These are phyloP conservation scores for Mellivora capensis DNA, from an alignment of 2,113 vertebrate genomes.

Conservation along the genomic window DNA sequence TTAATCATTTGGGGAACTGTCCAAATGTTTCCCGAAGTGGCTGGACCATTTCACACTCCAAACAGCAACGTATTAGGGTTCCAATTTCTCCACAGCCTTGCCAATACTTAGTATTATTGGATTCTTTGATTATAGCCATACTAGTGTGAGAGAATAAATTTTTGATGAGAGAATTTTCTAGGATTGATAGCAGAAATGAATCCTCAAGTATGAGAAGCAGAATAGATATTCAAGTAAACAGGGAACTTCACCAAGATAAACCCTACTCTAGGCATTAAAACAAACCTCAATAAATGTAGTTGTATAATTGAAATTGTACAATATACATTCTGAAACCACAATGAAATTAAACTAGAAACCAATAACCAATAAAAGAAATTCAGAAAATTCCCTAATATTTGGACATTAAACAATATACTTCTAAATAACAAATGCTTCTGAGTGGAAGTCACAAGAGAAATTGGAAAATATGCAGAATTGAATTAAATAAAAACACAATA, in stretches of 20 bases:
- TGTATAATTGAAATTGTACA: not conserved
- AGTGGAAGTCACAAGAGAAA: not conserved
- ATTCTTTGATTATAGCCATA: not conserved
- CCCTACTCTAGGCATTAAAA: not conserved
- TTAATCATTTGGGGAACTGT: not conserved
- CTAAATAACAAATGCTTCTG: not conserved
- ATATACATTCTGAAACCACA: not conserved
- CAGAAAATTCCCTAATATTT: slow-evolving; percentile 14
- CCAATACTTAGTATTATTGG: not conserved
- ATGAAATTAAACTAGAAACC: not conserved
- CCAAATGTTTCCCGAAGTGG: not conserved
- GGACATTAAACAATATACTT: not conserved
- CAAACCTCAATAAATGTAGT: not conserved
- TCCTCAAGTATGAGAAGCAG: not conserved
- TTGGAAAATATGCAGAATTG: slow-evolving; percentile 6
- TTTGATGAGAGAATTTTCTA: not conserved
- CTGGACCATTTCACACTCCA: not conserved
- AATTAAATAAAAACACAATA: not conserved
- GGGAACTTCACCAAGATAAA: not conserved
- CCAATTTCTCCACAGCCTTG: not conserved
- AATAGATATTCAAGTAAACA: slow-evolving; percentile 4
- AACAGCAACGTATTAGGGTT: not conserved
- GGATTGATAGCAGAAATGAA: not conserved
- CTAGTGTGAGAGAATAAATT: not conserved
- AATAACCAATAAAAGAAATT: not conserved